Base-by-base conservation (phyloP, 2,113 vertebrate species). In the Anhinga anhinga region DNA sequence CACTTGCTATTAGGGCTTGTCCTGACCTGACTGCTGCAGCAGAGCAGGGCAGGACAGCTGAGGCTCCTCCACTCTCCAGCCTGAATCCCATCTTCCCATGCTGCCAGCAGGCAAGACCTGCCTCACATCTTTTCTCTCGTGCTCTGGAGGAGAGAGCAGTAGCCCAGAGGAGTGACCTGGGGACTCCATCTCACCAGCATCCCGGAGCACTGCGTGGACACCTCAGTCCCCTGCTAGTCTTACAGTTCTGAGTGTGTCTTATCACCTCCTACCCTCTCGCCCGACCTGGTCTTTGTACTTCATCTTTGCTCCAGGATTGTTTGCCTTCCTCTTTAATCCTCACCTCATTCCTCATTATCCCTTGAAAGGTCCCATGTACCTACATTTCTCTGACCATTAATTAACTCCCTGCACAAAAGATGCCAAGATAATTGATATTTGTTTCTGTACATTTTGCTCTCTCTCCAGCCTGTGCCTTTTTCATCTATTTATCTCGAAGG, bases 51-150 rank as follows among this genome's bases (percentile, higher is more conserved):
- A n/a, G 50, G 16, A 26, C 20, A 16, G 9, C 44, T 22, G 71
- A 34, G 32, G 13, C 26, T 78, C 3, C 3, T 19, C 40, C 2
- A 0, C 20, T 30, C 29, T 30, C 34, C 3, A 1, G 13, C 38
- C 19, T 29, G 34, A 49, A 42, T 25, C 65, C 47, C 70, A 11
- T 15, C n/a, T 61, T 20, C 27, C n/a, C 17, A 7, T 1, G 2
- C 34, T 52, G 55, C 49, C 44, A 17, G 15, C 9, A 15, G 59
- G 32, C 42, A 34, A 56, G 74, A 19, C 42, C 40, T 61, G 15
- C 26, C 44, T 47, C 2, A 0, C 16, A 14, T 32, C 34, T 65
- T 72, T 20, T 56, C 49, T 34, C 38, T 59, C 26, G 19, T 10
- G 13, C n/a, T 66, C 38, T 3, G 0, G 15, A 56, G 55, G 47